Percentiles rank a stretch among this genome's conserved stretches.
Evolutionary conservation across 2,888 invertebrate genomes (phyloP).

Genomic region (Anodontia alba): DNA sequence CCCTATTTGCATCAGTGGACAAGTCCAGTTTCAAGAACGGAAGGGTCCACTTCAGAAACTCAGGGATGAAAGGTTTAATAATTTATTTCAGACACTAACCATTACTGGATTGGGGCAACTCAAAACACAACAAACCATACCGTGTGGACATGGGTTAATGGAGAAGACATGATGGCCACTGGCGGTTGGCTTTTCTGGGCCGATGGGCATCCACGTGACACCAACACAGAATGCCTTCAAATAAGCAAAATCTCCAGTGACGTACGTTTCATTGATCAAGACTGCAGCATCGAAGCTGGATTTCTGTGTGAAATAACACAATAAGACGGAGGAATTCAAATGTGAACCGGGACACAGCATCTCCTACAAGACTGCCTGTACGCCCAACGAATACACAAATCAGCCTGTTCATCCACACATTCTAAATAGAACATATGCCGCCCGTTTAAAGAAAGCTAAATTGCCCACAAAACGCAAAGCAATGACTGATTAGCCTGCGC

Average conservation of each 20-base stretch:
- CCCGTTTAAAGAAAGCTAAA: no score
- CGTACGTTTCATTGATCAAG: background rate
- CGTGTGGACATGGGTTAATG: background rate
- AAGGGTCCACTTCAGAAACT: no score
- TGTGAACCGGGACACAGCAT: background rate
- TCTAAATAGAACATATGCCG: no score
- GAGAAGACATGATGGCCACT: background rate
- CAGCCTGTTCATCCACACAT: no score
- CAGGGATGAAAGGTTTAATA: no score
- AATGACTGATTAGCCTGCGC: no score
- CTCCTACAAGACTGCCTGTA: no score
- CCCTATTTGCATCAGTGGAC: no score
- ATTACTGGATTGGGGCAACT: background rate
- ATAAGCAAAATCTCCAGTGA: background rate
- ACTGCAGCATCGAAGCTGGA: background rate
- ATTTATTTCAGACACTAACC: background rate
- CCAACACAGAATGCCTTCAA: background rate
- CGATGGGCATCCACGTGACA: background rate
- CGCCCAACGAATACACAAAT: no score
- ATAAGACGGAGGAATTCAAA: background rate
- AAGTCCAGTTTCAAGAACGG: no score
- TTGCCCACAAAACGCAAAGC: no score
- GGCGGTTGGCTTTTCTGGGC: background rate
- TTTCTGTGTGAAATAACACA: background rate
- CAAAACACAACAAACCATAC: background rate